A percentile compares a stretch with the other conserved stretches of the same genome.
Evolutionary conservation across 2,888 invertebrate species (phyloP).

Genomic region (Agrypnus murinus): DNA sequence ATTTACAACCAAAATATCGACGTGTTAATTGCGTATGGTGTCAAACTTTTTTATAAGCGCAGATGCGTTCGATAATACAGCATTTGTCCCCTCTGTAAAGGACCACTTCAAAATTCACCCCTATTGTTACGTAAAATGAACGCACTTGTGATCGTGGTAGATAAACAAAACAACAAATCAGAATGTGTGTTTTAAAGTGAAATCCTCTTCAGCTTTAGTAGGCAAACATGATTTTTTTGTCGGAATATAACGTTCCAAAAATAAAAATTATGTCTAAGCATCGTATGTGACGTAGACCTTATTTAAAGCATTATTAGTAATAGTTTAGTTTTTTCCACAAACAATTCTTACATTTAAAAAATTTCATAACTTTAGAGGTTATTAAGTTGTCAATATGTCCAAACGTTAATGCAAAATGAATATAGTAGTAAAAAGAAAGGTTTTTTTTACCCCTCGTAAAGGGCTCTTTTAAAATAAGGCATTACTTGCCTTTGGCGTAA

Average conservation of each 20-base stretch:
- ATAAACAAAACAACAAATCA: slow-evolving; percentile 59
- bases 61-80: slow-evolving; percentile 52
- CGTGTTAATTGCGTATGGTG: slow-evolving; percentile 45
- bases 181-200: slow-evolving; percentile 44
- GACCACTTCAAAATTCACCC: slow-evolving; percentile 56
- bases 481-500: slow-evolving; percentile 22
- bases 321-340: too few species aligned
- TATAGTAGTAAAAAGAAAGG: too few species aligned
- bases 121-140: slow-evolving; percentile 56
- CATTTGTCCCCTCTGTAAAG: slow-evolving; percentile 52
- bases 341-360: too few species aligned
- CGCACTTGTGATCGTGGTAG: slow-evolving; percentile 59
- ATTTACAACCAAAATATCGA: slow-evolving; percentile 21
- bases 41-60: slow-evolving; percentile 46
- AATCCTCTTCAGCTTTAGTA: slow-evolving; percentile 1
- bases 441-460: too few species aligned
- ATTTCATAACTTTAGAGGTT: too few species aligned
- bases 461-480: neutral
- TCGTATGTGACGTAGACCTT: too few species aligned
- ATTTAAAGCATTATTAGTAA: too few species aligned
- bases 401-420: too few species aligned
- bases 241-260: too few species aligned
- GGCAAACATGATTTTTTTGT: neutral
- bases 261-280: too few species aligned
- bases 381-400: too few species aligned